A percentile compares a stretch with the other conserved stretches of the same genome.
Evolutionary conservation across 2,888 invertebrate species (phyloP).

Genomic region (Dioctria linearis): DNA sequence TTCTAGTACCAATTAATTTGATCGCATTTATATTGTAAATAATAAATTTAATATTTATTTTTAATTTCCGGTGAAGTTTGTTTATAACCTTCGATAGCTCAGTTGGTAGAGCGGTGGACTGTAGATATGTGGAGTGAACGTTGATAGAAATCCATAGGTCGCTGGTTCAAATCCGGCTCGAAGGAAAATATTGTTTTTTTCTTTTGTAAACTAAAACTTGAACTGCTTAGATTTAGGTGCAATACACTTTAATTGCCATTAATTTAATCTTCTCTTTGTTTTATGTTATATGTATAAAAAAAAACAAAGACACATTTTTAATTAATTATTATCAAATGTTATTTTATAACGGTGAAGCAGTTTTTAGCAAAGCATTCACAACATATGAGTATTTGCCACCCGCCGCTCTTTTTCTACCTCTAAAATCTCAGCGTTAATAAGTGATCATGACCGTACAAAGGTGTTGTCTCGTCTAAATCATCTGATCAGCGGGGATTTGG

Average conservation of each 20-base stretch:
- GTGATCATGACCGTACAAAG: conserved; percentile 56
- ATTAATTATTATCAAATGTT: not conserved
- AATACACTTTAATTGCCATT: not conserved
- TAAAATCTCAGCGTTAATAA: conserved; percentile 55
- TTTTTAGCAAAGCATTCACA: not conserved
- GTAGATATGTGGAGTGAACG: conserved; percentile 64
- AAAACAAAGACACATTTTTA: too few relatives aligned
- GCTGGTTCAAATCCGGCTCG: conserved; percentile 60
- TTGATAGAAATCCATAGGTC: conserved; percentile 56
- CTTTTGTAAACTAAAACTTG: not conserved
- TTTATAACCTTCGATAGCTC: conserved; percentile 64
- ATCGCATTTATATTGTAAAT: too few relatives aligned
- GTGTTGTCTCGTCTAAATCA: conserved; percentile 59
- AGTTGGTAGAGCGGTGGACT: conserved; percentile 66
- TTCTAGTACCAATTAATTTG: too few relatives aligned
- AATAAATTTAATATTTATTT: too few relatives aligned
- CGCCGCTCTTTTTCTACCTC: conserved; percentile 51
- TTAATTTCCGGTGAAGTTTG: too few relatives aligned
- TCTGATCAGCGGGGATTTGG: conserved; percentile 57
- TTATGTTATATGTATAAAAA: not conserved
- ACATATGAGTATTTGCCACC: conserved; percentile 35
- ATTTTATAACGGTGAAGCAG: not conserved
- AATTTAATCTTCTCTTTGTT: not conserved
- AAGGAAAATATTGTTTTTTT: conserved; percentile 36
- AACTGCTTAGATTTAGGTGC: too few relatives aligned